These are phyloP conservation scores for Microctenopoma stevenorrisi DNA, from an alignment of 2,797 vertebrate genomes.

Conservation along the genomic window DNA sequence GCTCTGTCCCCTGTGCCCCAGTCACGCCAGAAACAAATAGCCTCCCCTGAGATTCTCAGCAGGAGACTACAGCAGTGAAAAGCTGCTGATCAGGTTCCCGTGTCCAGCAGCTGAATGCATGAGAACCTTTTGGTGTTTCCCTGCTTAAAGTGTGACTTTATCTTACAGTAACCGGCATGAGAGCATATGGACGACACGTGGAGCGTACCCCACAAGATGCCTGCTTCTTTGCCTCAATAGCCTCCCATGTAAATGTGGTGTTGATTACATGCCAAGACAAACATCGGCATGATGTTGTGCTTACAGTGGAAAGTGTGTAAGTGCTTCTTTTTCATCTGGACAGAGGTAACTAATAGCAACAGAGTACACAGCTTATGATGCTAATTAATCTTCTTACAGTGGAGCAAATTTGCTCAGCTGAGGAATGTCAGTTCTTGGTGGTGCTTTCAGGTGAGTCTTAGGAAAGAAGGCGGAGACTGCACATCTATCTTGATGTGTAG, in stretches of 20 bases:
- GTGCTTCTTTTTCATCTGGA: conserved; percentile 53
- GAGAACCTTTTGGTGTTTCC: conserved; percentile 47
- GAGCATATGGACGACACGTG: conserved; percentile 65
- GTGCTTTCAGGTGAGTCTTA: conserved; percentile 30
- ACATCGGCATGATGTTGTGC: conserved; percentile 40
- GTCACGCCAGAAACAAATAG: conserved; percentile 55
- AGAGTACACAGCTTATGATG: conserved; percentile 19
- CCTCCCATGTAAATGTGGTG: conserved; percentile 48
- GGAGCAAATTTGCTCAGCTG: conserved; percentile 35
- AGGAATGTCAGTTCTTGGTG: conserved; percentile 42
- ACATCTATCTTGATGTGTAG: conserved; percentile 12
- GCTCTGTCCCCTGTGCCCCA: conserved; percentile 3
- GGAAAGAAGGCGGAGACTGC: conserved; percentile 15
- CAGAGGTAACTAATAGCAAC: conserved; percentile 56
- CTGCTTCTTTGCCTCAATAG: conserved; percentile 14
- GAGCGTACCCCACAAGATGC: conserved; percentile 47
- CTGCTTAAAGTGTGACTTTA: conserved; percentile 40
- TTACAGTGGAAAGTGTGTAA: conserved; percentile 33
- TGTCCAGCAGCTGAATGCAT: conserved; percentile 41
- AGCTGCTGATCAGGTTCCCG: conserved; percentile 51
- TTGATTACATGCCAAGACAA: conserved; percentile 51
- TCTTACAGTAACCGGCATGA: conserved; percentile 43
- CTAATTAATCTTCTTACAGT: conserved; percentile 24
- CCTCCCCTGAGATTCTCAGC: conserved; percentile 58
- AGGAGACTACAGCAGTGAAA: conserved; percentile 41